These are phyloP conservation scores for Knipowitschia caucasica DNA, from an alignment of 2,797 vertebrate genomes.

Conservation along the genomic window DNA sequence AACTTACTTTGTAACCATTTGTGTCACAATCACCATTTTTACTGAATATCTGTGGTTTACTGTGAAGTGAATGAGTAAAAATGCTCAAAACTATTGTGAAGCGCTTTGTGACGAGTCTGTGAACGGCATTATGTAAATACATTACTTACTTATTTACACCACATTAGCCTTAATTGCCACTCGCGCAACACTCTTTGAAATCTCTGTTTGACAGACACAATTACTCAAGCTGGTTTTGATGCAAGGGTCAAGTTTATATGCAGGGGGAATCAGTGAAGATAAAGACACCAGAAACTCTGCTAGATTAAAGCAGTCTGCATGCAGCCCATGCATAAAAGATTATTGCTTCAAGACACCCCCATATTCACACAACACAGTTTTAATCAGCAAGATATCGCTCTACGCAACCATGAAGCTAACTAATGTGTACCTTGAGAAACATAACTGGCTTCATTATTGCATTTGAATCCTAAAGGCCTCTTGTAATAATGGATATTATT, in stretches of 20 bases:
- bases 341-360: constrained; percentile 36
- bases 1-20: no score
- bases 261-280: constrained; percentile 32
- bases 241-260: constrained; percentile 50
- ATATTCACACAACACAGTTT: constrained; percentile 27
- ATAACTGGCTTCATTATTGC: constrained; percentile 27
- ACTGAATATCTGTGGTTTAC: no score
- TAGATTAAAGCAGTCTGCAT: constrained; percentile 38
- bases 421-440: constrained; percentile 24
- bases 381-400: constrained; percentile 34
- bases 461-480: constrained; percentile 12
- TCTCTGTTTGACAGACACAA: constrained; percentile 22
- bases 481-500: constrained; percentile 17
- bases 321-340: constrained; percentile 38
- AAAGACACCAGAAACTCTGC: constrained; percentile 40
- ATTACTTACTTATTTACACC: constrained; percentile 21
- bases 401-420: constrained; percentile 17
- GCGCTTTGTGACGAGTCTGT: no score
- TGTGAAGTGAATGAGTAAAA: no score
- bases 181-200: constrained; percentile 31
- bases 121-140: no score
- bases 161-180: constrained; percentile 22
- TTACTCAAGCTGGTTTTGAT: constrained; percentile 35
- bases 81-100: no score
- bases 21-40: no score